Percentiles rank a stretch among this genome's conserved stretches.
Conservation (phyloP, 2,113 vertebrate genomes). For the Athene cunicularia region DNA sequence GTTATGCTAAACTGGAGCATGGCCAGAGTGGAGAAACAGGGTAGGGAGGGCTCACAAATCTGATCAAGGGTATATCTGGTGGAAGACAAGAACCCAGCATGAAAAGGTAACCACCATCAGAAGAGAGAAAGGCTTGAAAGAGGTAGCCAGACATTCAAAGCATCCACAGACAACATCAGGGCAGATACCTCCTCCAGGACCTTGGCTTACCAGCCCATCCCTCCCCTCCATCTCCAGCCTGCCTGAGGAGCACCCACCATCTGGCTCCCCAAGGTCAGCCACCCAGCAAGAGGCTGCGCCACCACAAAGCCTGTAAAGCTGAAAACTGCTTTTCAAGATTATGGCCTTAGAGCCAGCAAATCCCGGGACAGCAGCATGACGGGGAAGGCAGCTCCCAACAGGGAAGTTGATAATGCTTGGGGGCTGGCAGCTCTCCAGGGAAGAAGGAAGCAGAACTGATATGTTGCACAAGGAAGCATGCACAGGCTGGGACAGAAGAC, state of each 20-base stretch:
- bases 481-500: background rate
- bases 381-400: background rate
- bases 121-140: background rate
- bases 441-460: background rate
- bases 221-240: background rate
- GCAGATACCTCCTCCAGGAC: background rate
- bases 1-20: background rate
- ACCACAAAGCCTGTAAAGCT: background rate
- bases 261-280: background rate
- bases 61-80: too few species aligned
- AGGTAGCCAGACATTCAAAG: background rate
- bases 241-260: background rate
- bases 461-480: rapidly evolving
- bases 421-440: background rate
- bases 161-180: background rate
- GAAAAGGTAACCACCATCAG: background rate
- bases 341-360: constrained; percentile 7
- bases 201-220: background rate
- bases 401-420: background rate
- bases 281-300: background rate
- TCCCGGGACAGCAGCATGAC: background rate
- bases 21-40: background rate
- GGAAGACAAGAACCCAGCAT: background rate
- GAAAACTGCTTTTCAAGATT: constrained; percentile 45
- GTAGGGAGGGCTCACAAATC: background rate